Conservation (phyloP, 2,797 vertebrate genomes). For the Tragopan temminckii region DNA sequence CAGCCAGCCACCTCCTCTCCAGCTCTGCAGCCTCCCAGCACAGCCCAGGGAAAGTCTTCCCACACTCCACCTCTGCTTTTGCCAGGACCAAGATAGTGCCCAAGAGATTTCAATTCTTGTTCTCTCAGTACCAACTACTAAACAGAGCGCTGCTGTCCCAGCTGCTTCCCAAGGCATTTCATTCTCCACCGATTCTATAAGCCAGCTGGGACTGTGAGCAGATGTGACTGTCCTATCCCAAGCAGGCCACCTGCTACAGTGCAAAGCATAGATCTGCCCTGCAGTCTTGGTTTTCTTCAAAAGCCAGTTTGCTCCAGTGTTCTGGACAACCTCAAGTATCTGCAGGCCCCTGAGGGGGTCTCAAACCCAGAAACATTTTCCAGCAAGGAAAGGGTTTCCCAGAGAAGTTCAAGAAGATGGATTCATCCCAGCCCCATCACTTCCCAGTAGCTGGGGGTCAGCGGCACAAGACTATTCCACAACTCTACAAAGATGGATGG, state of each 20-base stretch:
- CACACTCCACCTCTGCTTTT: neutral
- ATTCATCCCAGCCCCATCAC: neutral
- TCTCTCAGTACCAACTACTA: rapidly evolving
- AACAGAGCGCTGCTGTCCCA: neutral
- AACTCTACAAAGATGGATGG: no score
- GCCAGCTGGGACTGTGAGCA: neutral
- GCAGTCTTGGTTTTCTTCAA: neutral
- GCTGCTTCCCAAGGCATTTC: neutral
- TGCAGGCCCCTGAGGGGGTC: neutral
- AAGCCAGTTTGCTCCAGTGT: neutral
- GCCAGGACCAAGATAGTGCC: neutral
- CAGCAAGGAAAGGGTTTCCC: neutral
- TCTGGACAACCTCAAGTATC: rapidly evolving
- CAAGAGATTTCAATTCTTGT: neutral
- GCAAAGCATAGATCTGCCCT: neutral
- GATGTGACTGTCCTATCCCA: neutral
- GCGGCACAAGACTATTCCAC: neutral
- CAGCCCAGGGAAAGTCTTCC: neutral
- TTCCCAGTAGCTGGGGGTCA: neutral
- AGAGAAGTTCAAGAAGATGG: neutral
- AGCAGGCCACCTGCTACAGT: neutral
- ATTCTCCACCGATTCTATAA: neutral
- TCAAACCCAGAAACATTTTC: neutral
- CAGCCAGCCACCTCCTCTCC: neutral
- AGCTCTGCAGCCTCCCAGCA: neutral